phyloP scores from a whole-genome alignment of 2,113 vertebrate genomes.

The Cyanistes caeruleus region DNA sequence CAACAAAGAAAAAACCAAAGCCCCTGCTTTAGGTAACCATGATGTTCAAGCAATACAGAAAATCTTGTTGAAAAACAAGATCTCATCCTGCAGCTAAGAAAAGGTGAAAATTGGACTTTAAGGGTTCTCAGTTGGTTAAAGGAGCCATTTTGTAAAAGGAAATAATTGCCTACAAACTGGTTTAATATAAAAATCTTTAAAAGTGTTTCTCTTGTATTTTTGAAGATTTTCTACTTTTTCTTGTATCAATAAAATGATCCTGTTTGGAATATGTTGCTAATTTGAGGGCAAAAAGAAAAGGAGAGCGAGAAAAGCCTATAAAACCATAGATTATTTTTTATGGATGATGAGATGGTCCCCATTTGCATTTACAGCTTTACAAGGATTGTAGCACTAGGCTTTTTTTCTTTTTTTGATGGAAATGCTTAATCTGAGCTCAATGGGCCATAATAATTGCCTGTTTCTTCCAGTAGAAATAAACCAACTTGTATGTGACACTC shows the following conservation, averaged over 20 bases:
- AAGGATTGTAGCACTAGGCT: conserved; percentile 24
- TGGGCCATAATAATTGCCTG: conserved; percentile 62
- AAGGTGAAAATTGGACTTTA: background rate
- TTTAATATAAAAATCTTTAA: background rate
- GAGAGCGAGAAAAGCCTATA: background rate
- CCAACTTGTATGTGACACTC: conserved; percentile 50
- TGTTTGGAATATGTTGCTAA: background rate
- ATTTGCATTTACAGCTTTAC: conserved; percentile 62
- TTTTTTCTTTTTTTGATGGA: conserved; percentile 2
- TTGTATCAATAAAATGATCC: background rate
- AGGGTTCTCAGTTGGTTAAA: background rate
- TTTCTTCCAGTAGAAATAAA: conserved; percentile 54
- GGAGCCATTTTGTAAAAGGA: background rate
- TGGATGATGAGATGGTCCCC: conserved; percentile 7
- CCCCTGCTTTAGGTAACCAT: background rate
- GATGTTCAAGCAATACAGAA: background rate
- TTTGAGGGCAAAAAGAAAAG: background rate
- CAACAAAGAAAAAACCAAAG: rapidly evolving
- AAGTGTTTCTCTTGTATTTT: background rate
- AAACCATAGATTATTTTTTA: conserved; percentile 35
- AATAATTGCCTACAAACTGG: background rate
- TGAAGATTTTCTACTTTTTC: background rate
- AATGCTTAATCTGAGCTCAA: conserved; percentile 63
- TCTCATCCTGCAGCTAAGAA: background rate
- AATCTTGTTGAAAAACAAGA: background rate